Evolutionary conservation across 2,113 vertebrate species (phyloP).

Genomic region (Dermatemys mawii): DNA sequence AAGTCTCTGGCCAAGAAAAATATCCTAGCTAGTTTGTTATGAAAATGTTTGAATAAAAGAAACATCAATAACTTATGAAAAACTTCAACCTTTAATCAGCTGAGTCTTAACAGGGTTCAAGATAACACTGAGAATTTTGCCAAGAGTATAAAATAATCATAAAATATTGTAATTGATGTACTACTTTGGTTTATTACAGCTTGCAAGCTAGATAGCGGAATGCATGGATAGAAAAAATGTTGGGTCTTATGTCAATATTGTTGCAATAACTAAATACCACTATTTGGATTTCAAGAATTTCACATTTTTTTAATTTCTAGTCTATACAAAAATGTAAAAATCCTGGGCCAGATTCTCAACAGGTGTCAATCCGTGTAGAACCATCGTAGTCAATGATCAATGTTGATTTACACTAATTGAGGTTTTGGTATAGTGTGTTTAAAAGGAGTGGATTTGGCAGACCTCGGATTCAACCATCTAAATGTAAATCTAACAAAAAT

Average conservation of each 20-base stretch:
- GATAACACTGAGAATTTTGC: constrained; percentile 62
- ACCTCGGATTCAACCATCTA: constrained; percentile 44
- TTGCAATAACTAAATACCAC: constrained; percentile 42
- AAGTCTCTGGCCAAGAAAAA: constrained; percentile 78
- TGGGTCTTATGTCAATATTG: constrained; percentile 25
- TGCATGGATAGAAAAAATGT: constrained; percentile 44
- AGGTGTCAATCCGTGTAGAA: background rate
- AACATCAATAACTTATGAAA: constrained; percentile 76
- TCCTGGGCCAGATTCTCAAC: background rate
- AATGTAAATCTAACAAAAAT: background rate
- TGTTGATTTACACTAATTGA: constrained; percentile 10
- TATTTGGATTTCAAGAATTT: constrained; percentile 46
- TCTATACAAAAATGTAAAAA: constrained; percentile 31
- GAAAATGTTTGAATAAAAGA: constrained; percentile 81
- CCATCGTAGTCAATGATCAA: constrained; percentile 26
- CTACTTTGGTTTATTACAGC: constrained; percentile 64
- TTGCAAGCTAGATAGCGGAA: constrained; percentile 37
- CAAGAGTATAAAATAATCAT: constrained; percentile 79
- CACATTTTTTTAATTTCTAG: background rate
- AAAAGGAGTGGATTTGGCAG: constrained; percentile 13
- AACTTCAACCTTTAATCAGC: constrained; percentile 70
- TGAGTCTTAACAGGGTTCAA: constrained; percentile 67
- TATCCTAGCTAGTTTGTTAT: constrained; percentile 79
- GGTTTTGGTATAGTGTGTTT: constrained; percentile 3
- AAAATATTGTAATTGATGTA: constrained; percentile 69